Evolutionary conservation across 2,888 invertebrate genomes (phyloP).

Genomic region (Argyresthia goedartella): DNA sequence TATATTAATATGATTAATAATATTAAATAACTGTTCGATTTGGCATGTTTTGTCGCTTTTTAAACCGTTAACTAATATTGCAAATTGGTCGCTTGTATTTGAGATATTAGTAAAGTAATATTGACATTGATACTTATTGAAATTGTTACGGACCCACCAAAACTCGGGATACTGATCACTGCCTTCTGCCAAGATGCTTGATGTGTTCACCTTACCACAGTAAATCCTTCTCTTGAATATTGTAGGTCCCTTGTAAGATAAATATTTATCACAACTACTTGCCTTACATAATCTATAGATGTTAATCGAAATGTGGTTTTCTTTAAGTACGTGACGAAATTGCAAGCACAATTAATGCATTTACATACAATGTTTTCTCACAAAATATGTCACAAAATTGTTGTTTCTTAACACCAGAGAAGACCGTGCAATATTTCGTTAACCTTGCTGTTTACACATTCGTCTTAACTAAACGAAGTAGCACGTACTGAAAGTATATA

Average conservation of each 20-base stretch:
- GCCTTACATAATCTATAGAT: conserved; percentile 12
- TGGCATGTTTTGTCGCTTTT: conserved; percentile 54
- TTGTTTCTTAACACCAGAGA: not conserved
- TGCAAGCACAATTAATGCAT: conserved; percentile 18
- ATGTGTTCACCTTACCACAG: conserved; percentile 32
- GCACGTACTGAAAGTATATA: no score
- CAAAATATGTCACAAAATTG: not conserved
- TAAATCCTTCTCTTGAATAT: conserved; percentile 34
- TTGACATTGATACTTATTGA: conserved; percentile 27
- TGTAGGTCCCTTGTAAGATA: no score
- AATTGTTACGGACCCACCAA: conserved; percentile 29
- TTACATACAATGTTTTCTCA: conserved; percentile 11
- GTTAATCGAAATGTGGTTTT: not conserved
- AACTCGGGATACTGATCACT: conserved; percentile 41
- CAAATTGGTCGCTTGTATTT: conserved; percentile 25
- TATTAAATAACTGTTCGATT: conserved; percentile 59
- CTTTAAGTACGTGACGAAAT: not conserved
- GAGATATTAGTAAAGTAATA: conserved; percentile 39
- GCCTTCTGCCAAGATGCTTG: conserved; percentile 40
- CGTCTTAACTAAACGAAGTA: no score
- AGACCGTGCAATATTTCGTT: conserved; percentile 1
- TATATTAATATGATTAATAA: conserved; percentile 47
- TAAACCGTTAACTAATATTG: conserved; percentile 39
- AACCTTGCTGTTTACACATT: conserved; percentile 10
- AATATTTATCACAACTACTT: no score